Conservation (phyloP, 2,888 invertebrate genomes). For the Theretra japonica region DNA sequence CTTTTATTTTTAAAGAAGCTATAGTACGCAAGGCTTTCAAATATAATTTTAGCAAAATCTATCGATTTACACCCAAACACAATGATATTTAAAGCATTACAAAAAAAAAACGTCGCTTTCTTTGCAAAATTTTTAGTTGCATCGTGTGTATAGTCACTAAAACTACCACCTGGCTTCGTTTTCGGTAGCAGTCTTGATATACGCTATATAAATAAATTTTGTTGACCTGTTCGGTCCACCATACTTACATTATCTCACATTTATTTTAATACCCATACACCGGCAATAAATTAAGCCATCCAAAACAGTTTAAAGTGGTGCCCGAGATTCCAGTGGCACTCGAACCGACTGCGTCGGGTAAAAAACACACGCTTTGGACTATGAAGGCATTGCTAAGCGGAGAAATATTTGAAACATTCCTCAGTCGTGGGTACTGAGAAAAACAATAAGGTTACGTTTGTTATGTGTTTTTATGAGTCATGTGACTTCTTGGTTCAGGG, state of each 20-base stretch:
- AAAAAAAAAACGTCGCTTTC: no score
- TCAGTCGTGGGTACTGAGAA: neutral
- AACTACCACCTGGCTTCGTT: no score
- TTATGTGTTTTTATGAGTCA: neutral
- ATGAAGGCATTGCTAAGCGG: neutral
- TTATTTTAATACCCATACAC: neutral
- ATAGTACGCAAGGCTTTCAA: no score
- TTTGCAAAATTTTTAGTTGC: no score
- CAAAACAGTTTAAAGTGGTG: constrained; percentile 11
- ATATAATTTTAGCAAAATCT: no score
- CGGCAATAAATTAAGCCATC: constrained; percentile 19
- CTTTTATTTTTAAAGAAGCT: no score
- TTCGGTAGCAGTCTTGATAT: no score
- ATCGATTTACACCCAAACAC: no score
- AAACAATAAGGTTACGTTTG: neutral
- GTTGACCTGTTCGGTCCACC: neutral
- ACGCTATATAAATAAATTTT: no score
- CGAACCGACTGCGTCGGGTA: neutral
- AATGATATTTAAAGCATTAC: no score
- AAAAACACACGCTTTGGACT: neutral
- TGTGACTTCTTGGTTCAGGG: neutral
- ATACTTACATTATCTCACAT: neutral
- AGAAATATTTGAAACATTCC: neutral
- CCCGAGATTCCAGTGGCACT: constrained; percentile 3
- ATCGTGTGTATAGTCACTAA: no score